Percentiles rank a stretch among this genome's conserved stretches.
phyloP scores from a whole-genome alignment of 2,888 invertebrate species.

The Dorcus hopei region DNA sequence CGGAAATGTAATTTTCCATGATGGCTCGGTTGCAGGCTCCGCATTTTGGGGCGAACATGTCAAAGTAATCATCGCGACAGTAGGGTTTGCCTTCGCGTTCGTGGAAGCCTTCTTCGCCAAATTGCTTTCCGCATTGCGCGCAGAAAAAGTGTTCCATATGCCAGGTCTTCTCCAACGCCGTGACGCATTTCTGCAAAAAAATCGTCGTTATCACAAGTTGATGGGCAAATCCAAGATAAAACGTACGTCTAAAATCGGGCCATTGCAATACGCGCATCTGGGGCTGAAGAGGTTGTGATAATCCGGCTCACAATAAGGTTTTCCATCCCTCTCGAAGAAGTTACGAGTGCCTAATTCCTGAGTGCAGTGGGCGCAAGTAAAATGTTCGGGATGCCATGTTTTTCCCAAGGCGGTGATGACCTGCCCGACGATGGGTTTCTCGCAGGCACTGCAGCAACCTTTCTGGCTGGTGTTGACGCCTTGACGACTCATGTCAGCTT shows the following conservation, averaged over 20 bases:
- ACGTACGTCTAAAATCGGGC: slow-evolving; percentile 96
- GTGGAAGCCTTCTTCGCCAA: slow-evolving; percentile 97
- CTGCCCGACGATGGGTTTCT: slow-evolving; percentile 98
- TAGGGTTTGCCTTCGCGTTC: slow-evolving; percentile 95
- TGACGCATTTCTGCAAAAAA: slow-evolving; percentile 90
- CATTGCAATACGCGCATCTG: slow-evolving; percentile 97
- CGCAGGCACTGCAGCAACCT: slow-evolving; percentile 98
- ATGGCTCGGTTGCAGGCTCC: slow-evolving; percentile 94
- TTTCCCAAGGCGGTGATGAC: slow-evolving; percentile 95
- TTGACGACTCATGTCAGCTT: slow-evolving; percentile 97
- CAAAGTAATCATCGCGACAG: slow-evolving; percentile 94
- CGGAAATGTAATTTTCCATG: slow-evolving; percentile 97
- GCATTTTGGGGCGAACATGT: slow-evolving; percentile 97
- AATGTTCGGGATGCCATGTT: slow-evolving; percentile 99
- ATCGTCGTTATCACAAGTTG: slow-evolving; percentile 11
- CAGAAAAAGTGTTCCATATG: slow-evolving; percentile 99
- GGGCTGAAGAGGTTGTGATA: slow-evolving; percentile 99
- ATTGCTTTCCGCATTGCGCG: slow-evolving; percentile 94
- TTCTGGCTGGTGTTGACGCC: slow-evolving; percentile 98
- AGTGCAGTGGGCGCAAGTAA: slow-evolving; percentile 95
- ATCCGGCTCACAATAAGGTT: slow-evolving; percentile 97
- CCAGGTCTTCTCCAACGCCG: slow-evolving; percentile 96
- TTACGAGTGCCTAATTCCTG: slow-evolving; percentile 95
- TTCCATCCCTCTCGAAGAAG: slow-evolving; percentile 96
- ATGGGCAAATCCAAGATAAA: slow-evolving; percentile 5